Evolutionary conservation across 2,113 vertebrate species (phyloP).

Genomic region (Stomatorhinus ivindoensis): DNA sequence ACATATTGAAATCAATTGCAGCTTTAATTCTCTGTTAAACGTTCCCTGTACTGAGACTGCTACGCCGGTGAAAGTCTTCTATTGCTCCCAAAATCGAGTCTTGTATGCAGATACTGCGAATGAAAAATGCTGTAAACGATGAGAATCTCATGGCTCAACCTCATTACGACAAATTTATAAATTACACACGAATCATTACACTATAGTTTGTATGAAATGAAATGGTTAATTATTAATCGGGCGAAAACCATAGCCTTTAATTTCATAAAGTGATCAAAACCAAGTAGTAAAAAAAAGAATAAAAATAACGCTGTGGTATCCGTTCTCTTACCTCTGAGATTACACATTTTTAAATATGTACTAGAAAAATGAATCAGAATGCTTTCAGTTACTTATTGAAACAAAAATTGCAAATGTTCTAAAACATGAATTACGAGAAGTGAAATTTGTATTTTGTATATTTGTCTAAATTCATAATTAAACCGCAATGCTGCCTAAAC

Average conservation of each 20-base stretch:
- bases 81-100: background rate
- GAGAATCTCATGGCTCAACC: background rate
- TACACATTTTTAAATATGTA: background rate
- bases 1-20: background rate
- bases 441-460: background rate
- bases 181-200: background rate
- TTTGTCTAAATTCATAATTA: background rate
- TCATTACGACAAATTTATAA: background rate
- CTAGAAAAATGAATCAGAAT: background rate
- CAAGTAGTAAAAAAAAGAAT: background rate
- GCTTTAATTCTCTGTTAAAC: background rate
- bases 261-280: background rate
- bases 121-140: background rate
- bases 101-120: background rate
- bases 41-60: background rate
- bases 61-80: background rate
- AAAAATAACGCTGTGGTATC: background rate
- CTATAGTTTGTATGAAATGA: background rate
- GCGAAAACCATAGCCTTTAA: background rate
- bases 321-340: background rate
- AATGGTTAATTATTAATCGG: background rate
- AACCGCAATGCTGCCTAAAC: background rate
- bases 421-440: background rate
- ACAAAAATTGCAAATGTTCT: background rate
- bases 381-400: background rate